These are phyloP conservation scores for Dinomys branickii DNA, from an alignment of 2,113 vertebrate genomes.

Conservation along the genomic window DNA sequence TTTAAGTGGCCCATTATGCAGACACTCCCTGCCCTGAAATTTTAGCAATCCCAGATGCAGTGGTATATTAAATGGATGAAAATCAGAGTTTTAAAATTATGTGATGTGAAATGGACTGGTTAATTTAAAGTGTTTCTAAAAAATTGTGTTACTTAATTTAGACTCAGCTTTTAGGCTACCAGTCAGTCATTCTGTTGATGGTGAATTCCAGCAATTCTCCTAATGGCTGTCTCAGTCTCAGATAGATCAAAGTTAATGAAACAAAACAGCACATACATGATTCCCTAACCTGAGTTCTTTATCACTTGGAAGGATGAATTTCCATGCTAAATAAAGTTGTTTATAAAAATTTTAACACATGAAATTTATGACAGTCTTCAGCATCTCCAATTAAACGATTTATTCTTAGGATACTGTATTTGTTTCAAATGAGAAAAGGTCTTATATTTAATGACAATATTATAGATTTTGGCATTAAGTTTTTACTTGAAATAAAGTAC, in stretches of 20 bases:
- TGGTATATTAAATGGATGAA: background rate
- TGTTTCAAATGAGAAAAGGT: background rate
- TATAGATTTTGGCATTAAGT: background rate
- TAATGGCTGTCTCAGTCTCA: background rate
- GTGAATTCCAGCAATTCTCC: background rate
- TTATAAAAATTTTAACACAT: background rate
- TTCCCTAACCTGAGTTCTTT: background rate
- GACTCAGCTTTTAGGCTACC: background rate
- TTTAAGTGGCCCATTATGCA: conserved; percentile 1
- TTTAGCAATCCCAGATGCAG: background rate
- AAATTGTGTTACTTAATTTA: background rate
- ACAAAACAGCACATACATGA: background rate
- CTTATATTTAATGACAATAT: background rate
- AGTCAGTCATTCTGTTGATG: background rate
- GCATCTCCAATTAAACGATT: background rate
- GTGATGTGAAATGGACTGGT: background rate
- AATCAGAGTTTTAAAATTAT: conserved; percentile 19
- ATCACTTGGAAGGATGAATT: background rate
- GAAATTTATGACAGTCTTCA: background rate
- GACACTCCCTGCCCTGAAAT: background rate
- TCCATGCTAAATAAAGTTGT: background rate
- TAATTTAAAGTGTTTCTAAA: background rate
- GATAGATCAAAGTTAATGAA: background rate
- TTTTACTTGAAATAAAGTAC: background rate
- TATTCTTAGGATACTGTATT: background rate